Percentiles rank a stretch among this genome's conserved stretches.
phyloP scores from a whole-genome alignment of 2,888 invertebrate species.

The Stratiomys singularior region DNA sequence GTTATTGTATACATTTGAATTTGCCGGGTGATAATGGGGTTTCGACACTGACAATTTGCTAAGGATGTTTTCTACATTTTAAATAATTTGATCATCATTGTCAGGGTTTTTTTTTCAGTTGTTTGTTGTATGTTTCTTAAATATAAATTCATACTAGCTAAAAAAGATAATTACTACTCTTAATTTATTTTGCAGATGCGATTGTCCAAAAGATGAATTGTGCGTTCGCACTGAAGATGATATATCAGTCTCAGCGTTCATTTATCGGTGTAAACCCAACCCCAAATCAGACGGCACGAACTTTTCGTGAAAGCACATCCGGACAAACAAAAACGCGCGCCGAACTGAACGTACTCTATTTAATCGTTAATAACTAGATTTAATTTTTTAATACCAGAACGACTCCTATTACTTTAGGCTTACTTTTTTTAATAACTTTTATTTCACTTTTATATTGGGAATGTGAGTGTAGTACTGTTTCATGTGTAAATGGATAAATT shows the following conservation, averaged over 20 bases:
- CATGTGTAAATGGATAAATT: no score
- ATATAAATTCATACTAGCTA: no score
- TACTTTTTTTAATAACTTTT: neutral
- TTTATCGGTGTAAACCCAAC: conserved; percentile 37
- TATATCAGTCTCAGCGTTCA: conserved; percentile 33
- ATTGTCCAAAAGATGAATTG: conserved; percentile 9
- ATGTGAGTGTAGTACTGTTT: neutral
- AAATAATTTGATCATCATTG: no score
- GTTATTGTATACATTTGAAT: no score
- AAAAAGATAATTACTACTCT: neutral
- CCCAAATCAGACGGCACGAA: conserved; percentile 10
- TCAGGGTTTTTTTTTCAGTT: no score
- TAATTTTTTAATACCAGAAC: conserved; percentile 10
- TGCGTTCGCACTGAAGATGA: conserved; percentile 43
- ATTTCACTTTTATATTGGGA: neutral
- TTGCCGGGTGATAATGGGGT: no score
- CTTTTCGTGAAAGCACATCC: neutral
- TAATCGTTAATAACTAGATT: conserved; percentile 13
- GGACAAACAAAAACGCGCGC: neutral
- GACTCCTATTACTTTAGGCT: neutral
- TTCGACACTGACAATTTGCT: no score
- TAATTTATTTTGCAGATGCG: conserved; percentile 40
- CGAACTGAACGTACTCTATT: conserved; percentile 35
- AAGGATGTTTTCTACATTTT: no score
- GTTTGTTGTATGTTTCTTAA: no score